Percentiles rank a stretch among this genome's conserved stretches.
These are phyloP conservation scores for Tyrannus savana DNA, from an alignment of 2,113 vertebrate species.

Conservation along the genomic window DNA sequence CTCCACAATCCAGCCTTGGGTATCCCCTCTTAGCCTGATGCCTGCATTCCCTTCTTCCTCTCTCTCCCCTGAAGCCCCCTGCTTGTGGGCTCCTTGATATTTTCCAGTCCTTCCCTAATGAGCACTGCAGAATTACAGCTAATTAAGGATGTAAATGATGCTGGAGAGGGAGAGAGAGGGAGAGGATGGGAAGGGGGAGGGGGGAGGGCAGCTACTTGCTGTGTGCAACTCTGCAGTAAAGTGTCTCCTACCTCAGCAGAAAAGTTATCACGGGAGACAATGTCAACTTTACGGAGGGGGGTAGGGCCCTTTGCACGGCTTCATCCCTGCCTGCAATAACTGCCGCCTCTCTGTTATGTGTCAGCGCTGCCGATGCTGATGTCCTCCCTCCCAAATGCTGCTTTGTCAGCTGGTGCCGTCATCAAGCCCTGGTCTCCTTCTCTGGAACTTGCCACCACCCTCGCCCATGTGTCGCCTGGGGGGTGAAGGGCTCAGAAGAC, in stretches of 20 bases:
- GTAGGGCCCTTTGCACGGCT: not conserved
- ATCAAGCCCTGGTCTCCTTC: not conserved
- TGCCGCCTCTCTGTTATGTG: not conserved
- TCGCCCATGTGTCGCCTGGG: fast-evolving
- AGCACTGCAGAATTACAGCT: slow-evolving; percentile 87
- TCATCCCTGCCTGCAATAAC: not conserved
- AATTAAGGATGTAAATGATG: slow-evolving; percentile 91
- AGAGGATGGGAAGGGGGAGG: slow-evolving; percentile 14
- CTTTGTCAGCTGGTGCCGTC: not conserved
- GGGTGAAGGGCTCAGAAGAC: not conserved
- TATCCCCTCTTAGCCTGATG: not conserved
- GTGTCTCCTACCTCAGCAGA: slow-evolving; percentile 90
- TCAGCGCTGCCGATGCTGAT: slow-evolving; percentile 20
- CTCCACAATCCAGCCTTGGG: not conserved
- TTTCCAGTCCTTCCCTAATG: slow-evolving; percentile 81
- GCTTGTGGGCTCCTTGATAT: slow-evolving; percentile 72
- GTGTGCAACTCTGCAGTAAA: slow-evolving; percentile 89
- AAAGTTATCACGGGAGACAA: slow-evolving; percentile 85
- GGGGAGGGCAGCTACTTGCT: slow-evolving; percentile 66
- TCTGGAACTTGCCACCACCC: fast-evolving
- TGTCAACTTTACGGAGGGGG: slow-evolving; percentile 82
- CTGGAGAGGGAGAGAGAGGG: slow-evolving; percentile 58
- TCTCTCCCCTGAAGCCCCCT: slow-evolving; percentile 33
- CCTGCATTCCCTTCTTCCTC: not conserved
- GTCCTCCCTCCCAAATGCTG: slow-evolving; percentile 22